Base-by-base conservation (phyloP, 1,140 invertebrate species). In the Proales similis region DNA sequence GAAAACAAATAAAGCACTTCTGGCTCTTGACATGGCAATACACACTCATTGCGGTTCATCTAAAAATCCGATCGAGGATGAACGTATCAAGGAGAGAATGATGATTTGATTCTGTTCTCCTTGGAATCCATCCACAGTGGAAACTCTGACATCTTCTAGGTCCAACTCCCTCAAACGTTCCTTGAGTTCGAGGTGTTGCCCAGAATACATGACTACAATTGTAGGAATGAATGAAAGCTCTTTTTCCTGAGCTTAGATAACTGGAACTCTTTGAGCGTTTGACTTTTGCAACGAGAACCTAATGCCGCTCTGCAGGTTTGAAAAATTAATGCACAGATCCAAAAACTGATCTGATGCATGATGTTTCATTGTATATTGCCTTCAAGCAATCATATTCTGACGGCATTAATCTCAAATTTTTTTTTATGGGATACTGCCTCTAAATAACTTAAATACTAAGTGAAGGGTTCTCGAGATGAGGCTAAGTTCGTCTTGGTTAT, bases 341-440 rank as follows among this genome's bases (percentile, higher is more conserved):
- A 91, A 71, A 76, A 91, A 90, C 70, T 90, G 86, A 77, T 91
- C 88, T 2, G 91, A 70, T 0, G 88, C 87, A 72, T 90, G 86
- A 70, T 90, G n/a, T n/a, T n/a, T n/a, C n/a, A n/a, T n/a, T n/a
- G n/a, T n/a, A n/a, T n/a, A n/a, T n/a, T n/a, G n/a, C n/a, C n/a
- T n/a, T n/a, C n/a, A n/a, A n/a, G n/a, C n/a, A n/a, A n/a, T n/a
- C n/a, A n/a, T n/a, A n/a, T n/a, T n/a, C n/a, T n/a, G n/a, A n/a
- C n/a, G n/a, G n/a, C n/a, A n/a, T n/a, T n/a, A n/a, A n/a, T n/a
- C n/a, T n/a, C n/a, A n/a, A n/a, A n/a, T n/a, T n/a, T n/a, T n/a
- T n/a, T n/a, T n/a, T n/a, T n/a, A n/a, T n/a, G n/a, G n/a, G n/a
- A n/a, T n/a, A n/a, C n/a, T n/a, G n/a, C n/a, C n/a, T n/a, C n/a